phyloP scores from a whole-genome alignment of 2,113 vertebrate genomes.

The Pelvicachromis taeniatus region DNA sequence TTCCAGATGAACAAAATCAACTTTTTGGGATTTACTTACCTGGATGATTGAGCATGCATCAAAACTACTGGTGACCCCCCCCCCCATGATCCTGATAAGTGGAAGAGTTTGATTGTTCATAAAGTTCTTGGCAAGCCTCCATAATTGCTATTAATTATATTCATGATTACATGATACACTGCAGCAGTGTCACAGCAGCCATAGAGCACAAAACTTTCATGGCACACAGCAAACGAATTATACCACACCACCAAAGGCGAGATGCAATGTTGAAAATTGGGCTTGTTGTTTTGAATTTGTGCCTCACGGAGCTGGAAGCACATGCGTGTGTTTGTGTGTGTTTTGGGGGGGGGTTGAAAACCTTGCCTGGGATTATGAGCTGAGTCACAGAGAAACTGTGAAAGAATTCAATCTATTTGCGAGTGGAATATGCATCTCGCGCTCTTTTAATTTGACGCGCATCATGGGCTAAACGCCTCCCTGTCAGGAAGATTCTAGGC shows the following conservation, averaged over 20 bases:
- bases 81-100: too few species aligned
- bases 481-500: conserved; percentile 26
- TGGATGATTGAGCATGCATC: too few species aligned
- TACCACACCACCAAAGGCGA: background rate
- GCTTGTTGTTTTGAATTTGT: conserved; percentile 8
- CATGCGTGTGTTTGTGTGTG: background rate
- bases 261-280: background rate
- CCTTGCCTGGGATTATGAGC: conserved; percentile 31
- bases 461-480: conserved; percentile 12
- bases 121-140: background rate
- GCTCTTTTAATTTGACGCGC: conserved; percentile 20
- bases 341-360: background rate
- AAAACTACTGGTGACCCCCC: too few species aligned
- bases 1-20: too few species aligned
- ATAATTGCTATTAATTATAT: background rate
- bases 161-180: background rate
- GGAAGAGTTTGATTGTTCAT: background rate
- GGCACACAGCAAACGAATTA: background rate
- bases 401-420: conserved; percentile 11
- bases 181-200: background rate
- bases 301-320: background rate
- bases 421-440: conserved; percentile 9
- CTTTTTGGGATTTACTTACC: too few species aligned
- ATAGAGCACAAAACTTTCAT: background rate
- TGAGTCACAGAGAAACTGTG: conserved; percentile 43